Conservation (phyloP, 2,888 invertebrate genomes). For the Cepaea hortensis region DNA sequence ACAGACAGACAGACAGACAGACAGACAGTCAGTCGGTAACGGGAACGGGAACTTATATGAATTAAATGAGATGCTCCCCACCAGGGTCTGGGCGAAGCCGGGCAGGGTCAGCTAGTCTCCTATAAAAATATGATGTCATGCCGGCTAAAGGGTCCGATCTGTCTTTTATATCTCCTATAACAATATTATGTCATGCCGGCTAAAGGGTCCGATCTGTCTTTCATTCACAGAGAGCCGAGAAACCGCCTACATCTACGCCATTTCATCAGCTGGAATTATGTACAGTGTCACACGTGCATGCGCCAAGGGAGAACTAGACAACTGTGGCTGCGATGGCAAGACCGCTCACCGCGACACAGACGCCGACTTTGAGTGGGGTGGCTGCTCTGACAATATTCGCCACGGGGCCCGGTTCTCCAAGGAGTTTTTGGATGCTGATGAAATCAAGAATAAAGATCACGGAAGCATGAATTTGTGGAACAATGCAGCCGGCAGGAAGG, state of each 20-base stretch:
- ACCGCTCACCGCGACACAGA: slow-evolving; percentile 82
- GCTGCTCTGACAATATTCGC: slow-evolving; percentile 86
- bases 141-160: too few species aligned
- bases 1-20: too few species aligned
- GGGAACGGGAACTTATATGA: too few species aligned
- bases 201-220: slow-evolving; percentile 4
- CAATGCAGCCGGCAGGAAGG: slow-evolving; percentile 92
- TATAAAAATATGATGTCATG: too few species aligned
- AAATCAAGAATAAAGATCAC: slow-evolving; percentile 85
- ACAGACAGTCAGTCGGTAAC: too few species aligned
- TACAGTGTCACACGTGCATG: slow-evolving; percentile 92
- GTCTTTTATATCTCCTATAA: too few species aligned
- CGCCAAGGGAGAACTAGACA: slow-evolving; percentile 83
- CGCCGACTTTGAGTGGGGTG: slow-evolving; percentile 88
- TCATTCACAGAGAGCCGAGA: slow-evolving; percentile 87
- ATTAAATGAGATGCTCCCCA: too few species aligned
- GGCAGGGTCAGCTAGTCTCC: too few species aligned
- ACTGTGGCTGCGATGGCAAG: slow-evolving; percentile 90
- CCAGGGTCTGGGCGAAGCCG: too few species aligned
- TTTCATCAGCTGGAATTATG: slow-evolving; percentile 90
- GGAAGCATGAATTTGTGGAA: slow-evolving; percentile 94
- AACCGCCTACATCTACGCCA: slow-evolving; percentile 91
- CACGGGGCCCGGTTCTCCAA: slow-evolving; percentile 90
- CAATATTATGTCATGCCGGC: too few species aligned
- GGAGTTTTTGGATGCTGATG: slow-evolving; percentile 89